These are phyloP conservation scores for Synergus japonicus DNA, from an alignment of 2,888 invertebrate species.

Conservation along the genomic window DNA sequence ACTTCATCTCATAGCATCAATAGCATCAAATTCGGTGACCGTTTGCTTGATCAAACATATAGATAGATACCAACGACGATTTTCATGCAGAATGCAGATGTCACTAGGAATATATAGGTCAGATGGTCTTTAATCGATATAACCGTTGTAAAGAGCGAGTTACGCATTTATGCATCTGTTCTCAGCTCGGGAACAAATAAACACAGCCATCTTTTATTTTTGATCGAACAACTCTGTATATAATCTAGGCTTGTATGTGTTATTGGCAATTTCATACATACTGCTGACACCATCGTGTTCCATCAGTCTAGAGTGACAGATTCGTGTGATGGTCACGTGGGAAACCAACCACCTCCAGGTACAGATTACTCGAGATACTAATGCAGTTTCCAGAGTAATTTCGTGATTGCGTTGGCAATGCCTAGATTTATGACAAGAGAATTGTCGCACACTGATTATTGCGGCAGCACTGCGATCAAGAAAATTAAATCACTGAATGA, in stretches of 20 bases:
- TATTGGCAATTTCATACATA: conserved; percentile 61
- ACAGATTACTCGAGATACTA: conserved; percentile 3
- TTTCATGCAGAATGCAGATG: conserved; percentile 10
- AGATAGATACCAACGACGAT: background rate
- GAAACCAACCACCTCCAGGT: conserved; percentile 19
- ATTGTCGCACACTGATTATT: background rate
- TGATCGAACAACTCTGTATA: background rate
- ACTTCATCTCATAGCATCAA: background rate
- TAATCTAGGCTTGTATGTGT: conserved; percentile 50
- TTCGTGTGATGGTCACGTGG: conserved; percentile 53
- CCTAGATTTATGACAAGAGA: background rate
- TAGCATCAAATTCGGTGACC: background rate
- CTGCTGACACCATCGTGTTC: conserved; percentile 58
- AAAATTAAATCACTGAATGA: too few species aligned
- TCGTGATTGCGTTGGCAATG: background rate
- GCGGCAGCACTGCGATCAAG: too few species aligned
- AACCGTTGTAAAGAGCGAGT: background rate
- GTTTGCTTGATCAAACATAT: background rate
- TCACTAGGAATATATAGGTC: conserved; percentile 1
- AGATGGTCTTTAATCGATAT: conserved; percentile 5
- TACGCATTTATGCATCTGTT: background rate
- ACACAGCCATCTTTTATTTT: background rate
- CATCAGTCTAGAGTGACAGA: conserved; percentile 57
- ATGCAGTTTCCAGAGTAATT: background rate
- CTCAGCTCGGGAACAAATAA: background rate